Evolutionary conservation across 2,113 vertebrate genomes (phyloP), one percentile per base, ranked within the genome.

Genomic region (Muntiacus reevesi): DNA sequence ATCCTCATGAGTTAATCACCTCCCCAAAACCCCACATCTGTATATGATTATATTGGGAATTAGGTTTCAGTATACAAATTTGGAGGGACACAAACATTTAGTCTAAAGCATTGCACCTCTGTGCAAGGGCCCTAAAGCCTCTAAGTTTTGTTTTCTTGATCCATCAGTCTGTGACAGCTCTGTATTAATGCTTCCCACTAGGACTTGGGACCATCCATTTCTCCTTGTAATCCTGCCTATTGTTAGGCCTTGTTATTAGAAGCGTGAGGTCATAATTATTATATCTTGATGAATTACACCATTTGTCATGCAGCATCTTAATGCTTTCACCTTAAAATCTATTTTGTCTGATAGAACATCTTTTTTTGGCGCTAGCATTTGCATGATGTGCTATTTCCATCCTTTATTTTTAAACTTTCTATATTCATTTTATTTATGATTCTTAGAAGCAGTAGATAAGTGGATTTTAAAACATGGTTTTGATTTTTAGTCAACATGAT

Each of bases 401-500:
- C 12, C 21, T 79, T 94, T 84, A 64, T 79, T 86, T 88, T 81
- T 89, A 92, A 85, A 1, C 54, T 85, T 76, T 82, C 76, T 76
- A 13, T 50, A 85, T 57, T 78, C 71, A 84, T 88, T 91, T 87
- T 64, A 86, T 64, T 87, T 91, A 47, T 78, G 47, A 93, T 11
- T 92, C 81, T 71, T 57, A 92, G 0, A 64, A 50, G 12, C 55
- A 74, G n/a, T 21, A 93, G 54, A 86, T 79, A 91, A 91, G 33
- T 84, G 36, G 10, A 76, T 93, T 85, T 93, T 79, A 52, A 92
- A 62, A 47, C 11, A 76, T 60, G 11, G 7, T 21, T 87, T 50
- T 91, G 87, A 87, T 90, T 89, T 91, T 88, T 62, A 81, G n/a
- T 89, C 79, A 96, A 79, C 62, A 85, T 21, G 14, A n/a, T 64